phyloP scores from a whole-genome alignment of 92 coral and sea anemone genomes.

The Montipora capitata region DNA sequence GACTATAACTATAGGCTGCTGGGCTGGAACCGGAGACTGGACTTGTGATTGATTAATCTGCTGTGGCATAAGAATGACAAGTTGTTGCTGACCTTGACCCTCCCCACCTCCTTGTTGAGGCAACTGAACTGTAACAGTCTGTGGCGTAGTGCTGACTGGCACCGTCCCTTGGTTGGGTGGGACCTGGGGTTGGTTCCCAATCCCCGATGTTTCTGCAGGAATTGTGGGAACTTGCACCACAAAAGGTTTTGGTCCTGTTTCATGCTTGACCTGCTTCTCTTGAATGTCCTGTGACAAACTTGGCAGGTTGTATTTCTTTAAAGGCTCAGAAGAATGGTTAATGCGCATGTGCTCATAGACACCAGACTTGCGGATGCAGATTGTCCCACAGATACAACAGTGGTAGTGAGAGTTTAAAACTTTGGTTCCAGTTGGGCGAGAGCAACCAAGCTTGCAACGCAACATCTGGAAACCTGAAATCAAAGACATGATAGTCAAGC shows the following conservation, averaged over 20 bases:
- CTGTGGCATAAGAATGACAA: conserved; percentile 91
- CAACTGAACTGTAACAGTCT: conserved; percentile 73
- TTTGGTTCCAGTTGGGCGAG: conserved; percentile 86
- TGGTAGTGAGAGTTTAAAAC: conserved; percentile 92
- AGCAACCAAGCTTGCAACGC: conserved; percentile 92
- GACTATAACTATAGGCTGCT: conserved; percentile 90
- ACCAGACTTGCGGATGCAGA: conserved; percentile 91
- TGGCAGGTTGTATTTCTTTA: conserved; percentile 34
- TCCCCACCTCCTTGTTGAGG: conserved; percentile 66
- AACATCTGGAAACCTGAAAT: conserved; percentile 83
- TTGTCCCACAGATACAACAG: conserved; percentile 91
- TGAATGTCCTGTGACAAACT: conserved; percentile 5
- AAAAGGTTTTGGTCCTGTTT: conserved; percentile 61
- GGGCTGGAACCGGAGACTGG: conserved; percentile 58
- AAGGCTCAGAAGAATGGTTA: conserved; percentile 63
- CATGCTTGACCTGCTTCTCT: conserved; percentile 14
- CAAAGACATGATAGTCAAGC: background rate
- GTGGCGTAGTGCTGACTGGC: conserved; percentile 53
- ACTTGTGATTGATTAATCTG: conserved; percentile 59
- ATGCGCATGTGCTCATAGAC: conserved; percentile 93
- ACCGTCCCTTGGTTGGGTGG: conserved; percentile 56
- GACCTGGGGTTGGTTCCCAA: conserved; percentile 55
- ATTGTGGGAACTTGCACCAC: conserved; percentile 75
- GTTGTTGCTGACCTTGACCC: conserved; percentile 77
- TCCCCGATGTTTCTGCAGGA: conserved; percentile 23